Base-by-base conservation (phyloP, 2,113 vertebrate species). In the Neodon shergylaensis region DNA sequence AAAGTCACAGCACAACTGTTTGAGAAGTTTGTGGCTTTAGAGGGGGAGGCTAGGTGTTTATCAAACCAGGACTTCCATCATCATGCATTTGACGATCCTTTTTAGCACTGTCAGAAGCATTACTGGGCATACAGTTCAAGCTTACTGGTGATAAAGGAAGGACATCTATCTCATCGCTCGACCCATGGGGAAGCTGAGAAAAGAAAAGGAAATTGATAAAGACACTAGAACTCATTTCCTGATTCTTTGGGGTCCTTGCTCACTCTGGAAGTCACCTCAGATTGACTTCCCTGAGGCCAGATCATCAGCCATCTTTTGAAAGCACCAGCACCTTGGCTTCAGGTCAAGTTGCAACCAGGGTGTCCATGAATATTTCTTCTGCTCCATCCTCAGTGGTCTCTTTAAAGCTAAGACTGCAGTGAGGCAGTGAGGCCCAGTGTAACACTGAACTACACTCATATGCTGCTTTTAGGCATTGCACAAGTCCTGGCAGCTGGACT, bases 401-500 rank as follows among this genome's bases (percentile, higher is more conserved):
- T 47, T 49, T 5, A 31, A 85, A 88, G 2, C 49, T 16, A 11
- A n/a, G 5, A 87, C 33, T 22, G 19, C 44, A 63, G 22, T 11
- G 33, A 6, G 39, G 19, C 44, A 63, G 22, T 11, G 33, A 6
- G 39, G 14, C 49, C 12, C 26, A 26, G 44, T 42, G 21, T 42
- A n/a, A 54, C 49, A 22, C 6, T 44, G 36, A 0, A 0, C 65
- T 47, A 12, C 39, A 2, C 24, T 86, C 22, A 26, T 36, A 19
- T 47, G 66, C 39, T 61, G 90, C 42, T 91, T 70, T 36, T 65
- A 96, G 85, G 94, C 1, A 22, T 42, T 47, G 93, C 42, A 28
- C 47, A 61, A 86, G 90, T 92, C 95, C 86, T 54, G 93, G 81
- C 96, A 93, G 97, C 72, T 81, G 47, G 94, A 92, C 26, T 96